Evolutionary conservation across 1,140 invertebrate genomes (phyloP), one percentile per base, ranked within the genome.

Genomic region (Meloidogyne floridensis): DNA sequence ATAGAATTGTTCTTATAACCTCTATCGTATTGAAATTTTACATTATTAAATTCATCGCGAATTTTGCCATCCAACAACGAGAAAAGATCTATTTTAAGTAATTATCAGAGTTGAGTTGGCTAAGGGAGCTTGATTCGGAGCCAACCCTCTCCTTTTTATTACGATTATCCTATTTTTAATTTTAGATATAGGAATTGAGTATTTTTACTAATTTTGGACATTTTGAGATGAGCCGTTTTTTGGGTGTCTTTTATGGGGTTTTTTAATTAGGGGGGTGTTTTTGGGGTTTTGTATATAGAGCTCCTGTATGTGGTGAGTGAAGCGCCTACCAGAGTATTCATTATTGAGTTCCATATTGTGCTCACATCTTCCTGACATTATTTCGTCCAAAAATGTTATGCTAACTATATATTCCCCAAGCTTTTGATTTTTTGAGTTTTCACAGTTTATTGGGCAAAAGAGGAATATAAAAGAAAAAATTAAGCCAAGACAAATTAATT

Each of bases 381-480:
- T 65, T 18, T 65, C 59, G n/a, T 65, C 59, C 59, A 65, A 65
- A 65, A 65, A 65, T n/a, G 59, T 65, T n/a, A 65, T 18, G n/a
- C n/a, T 15, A 65, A 65, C 59, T n/a, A 65, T 11, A 65, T 7
- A n/a, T n/a, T 65, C n/a, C 59, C 15, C 59, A 65, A 65, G n/a
- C n/a, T 65, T 6, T 8, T 65, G 15, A 65, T 1, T 13, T 15
- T 59, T 13, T 5, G 11, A n/a, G 2, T n/a, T 65, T n/a, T 65
- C 15, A 65, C 59, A 65, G 6, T 65, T 65, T n/a, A 65, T n/a
- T 13, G 59, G n/a, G 2, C 0, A 65, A 18, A 65, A n/a, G 15
- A 65, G n/a, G n/a, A 5, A 65, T 13, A 65, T 13, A 59, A 59
- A 15, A 15, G 56, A 15, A 5, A 59, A n/a, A 65, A 65, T 65